These are phyloP conservation scores for Drosophila littoralis DNA, from an alignment of 1,140 invertebrate species.

Conservation along the genomic window DNA sequence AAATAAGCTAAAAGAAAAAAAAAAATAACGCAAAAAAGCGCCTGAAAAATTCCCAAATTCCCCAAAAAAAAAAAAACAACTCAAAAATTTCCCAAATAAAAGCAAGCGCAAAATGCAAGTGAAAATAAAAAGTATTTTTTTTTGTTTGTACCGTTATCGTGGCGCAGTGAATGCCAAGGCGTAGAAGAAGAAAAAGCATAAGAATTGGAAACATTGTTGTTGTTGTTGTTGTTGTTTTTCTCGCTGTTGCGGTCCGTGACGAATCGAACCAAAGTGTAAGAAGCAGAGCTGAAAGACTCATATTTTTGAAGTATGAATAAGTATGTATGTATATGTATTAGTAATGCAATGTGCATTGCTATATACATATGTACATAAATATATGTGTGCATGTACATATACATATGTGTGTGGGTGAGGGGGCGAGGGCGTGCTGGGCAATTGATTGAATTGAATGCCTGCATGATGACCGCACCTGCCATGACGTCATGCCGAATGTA, in stretches of 20 bases:
- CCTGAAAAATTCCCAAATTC: background rate
- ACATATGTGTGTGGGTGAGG: too few species aligned
- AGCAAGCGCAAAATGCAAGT: background rate
- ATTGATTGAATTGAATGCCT: constrained; percentile 46
- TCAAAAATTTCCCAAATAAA: background rate
- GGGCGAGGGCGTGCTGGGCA: background rate
- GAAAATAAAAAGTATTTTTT: background rate
- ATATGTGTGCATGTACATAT: background rate
- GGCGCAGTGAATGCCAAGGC: background rate
- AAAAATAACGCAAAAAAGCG: constrained; percentile 1
- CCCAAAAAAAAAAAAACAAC: background rate
- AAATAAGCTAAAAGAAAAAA: constrained; percentile 15
- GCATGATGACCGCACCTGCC: constrained; percentile 53
- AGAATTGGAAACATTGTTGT: background rate
- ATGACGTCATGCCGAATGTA: constrained; percentile 46
- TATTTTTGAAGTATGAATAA: constrained; percentile 14
- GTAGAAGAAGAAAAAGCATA: background rate
- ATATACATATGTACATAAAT: background rate
- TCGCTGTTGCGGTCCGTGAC: background rate
- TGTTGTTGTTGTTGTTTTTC: background rate
- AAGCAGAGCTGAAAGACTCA: constrained; percentile 1
- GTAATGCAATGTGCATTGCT: background rate
- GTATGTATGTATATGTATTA: too few species aligned
- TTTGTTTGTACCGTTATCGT: background rate
- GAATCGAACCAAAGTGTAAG: background rate